Conservation (phyloP, 2,113 vertebrate genomes). For the Heterotilapia buettikoferi region DNA sequence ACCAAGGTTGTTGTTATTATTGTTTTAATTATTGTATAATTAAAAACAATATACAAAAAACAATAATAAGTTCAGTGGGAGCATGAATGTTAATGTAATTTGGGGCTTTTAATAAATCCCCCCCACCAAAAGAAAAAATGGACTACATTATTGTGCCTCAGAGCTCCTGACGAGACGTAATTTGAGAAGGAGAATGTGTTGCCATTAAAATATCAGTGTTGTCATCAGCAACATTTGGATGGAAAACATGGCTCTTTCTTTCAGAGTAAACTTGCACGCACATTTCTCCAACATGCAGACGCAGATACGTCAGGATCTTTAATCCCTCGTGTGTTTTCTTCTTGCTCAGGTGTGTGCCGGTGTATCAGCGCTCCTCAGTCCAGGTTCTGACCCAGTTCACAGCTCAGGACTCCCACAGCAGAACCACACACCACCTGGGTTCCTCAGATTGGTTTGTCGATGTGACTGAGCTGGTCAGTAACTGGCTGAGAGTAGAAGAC, state of each 20-base stretch:
- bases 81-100: not conserved
- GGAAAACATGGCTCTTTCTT: not conserved
- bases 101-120: not conserved
- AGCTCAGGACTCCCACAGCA: constrained; percentile 41
- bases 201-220: not conserved
- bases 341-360: constrained; percentile 58
- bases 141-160: not conserved
- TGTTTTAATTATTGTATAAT: not conserved
- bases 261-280: not conserved
- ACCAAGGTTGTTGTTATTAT: not conserved
- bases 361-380: constrained; percentile 67
- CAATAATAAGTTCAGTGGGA: not conserved
- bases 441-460: constrained; percentile 72
- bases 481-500: constrained; percentile 62
- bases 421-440: constrained; percentile 58
- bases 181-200: not conserved
- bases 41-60: not conserved
- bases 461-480: constrained; percentile 61
- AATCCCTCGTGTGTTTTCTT: not conserved
- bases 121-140: not conserved
- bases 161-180: not conserved
- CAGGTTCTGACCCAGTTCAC: constrained; percentile 70
- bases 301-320: not conserved
- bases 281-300: not conserved
- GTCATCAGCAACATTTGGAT: not conserved